Percentiles rank a stretch among this genome's conserved stretches.
phyloP scores from a whole-genome alignment of 35 echinoderm and acorn worm species.

The Apostichopus parvimensis region DNA sequence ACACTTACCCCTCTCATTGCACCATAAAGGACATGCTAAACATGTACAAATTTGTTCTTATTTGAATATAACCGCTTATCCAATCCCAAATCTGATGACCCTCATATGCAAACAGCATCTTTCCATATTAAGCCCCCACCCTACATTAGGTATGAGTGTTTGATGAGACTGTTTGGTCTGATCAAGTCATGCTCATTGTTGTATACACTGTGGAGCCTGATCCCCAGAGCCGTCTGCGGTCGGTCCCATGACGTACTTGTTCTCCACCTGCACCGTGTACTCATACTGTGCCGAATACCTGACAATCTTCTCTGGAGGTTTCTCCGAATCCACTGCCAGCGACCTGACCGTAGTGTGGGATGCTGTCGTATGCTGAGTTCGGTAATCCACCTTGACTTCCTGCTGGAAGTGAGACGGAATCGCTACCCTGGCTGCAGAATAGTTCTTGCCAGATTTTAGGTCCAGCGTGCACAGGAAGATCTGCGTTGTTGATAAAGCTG shows the following conservation, averaged over 20 bases:
- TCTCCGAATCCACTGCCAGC: constrained; percentile 79
- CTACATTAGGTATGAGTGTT: too few species aligned
- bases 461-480: constrained; percentile 81
- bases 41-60: too few species aligned
- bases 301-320: constrained; percentile 72
- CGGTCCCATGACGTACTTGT: constrained; percentile 58
- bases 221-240: not conserved
- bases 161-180: too few species aligned
- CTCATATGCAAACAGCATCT: not conserved
- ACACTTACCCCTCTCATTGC: too few species aligned
- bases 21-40: too few species aligned
- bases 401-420: constrained; percentile 41
- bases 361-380: constrained; percentile 88
- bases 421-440: constrained; percentile 47
- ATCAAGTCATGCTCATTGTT: not conserved
- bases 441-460: constrained; percentile 44
- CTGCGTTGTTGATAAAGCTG: constrained; percentile 77
- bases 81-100: too few species aligned
- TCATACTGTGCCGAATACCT: constrained; percentile 79
- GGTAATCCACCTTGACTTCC: constrained; percentile 75
- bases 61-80: too few species aligned
- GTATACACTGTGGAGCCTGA: not conserved
- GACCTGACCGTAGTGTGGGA: constrained; percentile 84
- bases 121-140: not conserved
- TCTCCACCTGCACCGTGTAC: constrained; percentile 85